These are phyloP conservation scores for Clunio marinus DNA, from an alignment of 2,888 invertebrate genomes.

Conservation along the genomic window DNA sequence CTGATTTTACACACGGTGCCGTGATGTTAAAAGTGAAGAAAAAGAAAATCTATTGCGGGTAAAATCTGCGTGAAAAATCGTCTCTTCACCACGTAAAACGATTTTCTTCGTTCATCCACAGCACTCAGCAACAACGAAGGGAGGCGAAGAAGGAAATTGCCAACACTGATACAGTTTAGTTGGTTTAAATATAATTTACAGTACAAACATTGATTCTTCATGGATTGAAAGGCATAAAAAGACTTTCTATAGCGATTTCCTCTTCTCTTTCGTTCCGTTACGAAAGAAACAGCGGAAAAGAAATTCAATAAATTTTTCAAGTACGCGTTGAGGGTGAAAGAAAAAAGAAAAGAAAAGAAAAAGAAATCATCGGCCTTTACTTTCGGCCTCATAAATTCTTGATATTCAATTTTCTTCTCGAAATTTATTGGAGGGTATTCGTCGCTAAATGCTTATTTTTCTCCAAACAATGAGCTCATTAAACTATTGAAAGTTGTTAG, in stretches of 20 bases:
- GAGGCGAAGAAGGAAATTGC: constrained; percentile 30
- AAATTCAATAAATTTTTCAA: constrained; percentile 22
- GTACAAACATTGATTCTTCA: constrained; percentile 38
- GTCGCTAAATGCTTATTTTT: constrained; percentile 25
- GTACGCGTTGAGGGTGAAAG: constrained; percentile 4
- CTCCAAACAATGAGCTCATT: constrained; percentile 33
- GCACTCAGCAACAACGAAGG: constrained; percentile 26
- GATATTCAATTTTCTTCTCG: constrained; percentile 29
- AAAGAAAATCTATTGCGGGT: constrained; percentile 19
- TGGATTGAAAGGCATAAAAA: constrained; percentile 34
- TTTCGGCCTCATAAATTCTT: constrained; percentile 27
- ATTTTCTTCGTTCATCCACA: constrained; percentile 26
- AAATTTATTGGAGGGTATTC: constrained; percentile 18
- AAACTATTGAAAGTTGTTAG: neutral
- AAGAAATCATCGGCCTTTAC: constrained; percentile 5
- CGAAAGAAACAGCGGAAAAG: neutral
- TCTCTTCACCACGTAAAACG: neutral
- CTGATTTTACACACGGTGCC: constrained; percentile 18
- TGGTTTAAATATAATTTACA: constrained; percentile 38
- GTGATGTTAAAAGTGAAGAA: neutral
- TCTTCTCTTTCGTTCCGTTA: neutral
- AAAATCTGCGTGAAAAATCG: constrained; percentile 23
- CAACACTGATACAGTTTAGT: constrained; percentile 32
- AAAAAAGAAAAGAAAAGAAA: neutral
- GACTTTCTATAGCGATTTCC: constrained; percentile 5